Evolutionary conservation across 2,113 vertebrate genomes (phyloP).

Genomic region (Xiphophorus maculatus): DNA sequence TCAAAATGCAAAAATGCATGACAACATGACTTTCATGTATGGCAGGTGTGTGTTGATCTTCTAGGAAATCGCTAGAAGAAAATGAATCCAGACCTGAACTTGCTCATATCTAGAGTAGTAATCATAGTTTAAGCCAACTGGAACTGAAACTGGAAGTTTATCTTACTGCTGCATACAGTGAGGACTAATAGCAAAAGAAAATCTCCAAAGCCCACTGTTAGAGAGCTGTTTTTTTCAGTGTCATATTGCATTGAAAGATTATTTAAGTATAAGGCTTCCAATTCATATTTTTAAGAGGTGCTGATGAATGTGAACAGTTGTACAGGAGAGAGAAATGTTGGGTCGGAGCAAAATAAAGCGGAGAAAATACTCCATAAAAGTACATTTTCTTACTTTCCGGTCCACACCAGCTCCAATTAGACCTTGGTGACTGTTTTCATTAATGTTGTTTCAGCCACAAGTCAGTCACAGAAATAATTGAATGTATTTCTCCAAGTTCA

Average conservation of each 20-base stretch:
- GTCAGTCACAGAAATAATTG: background rate
- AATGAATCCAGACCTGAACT: no score
- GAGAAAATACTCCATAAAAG: background rate
- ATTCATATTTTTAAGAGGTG: background rate
- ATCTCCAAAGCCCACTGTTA: background rate
- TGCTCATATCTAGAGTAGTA: no score
- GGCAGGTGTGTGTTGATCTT: no score
- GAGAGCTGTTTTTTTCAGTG: background rate
- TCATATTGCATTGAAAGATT: background rate
- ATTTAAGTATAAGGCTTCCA: background rate
- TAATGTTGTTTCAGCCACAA: background rate
- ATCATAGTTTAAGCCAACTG: no score
- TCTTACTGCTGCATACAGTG: background rate
- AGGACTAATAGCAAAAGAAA: background rate
- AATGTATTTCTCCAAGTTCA: conserved; percentile 3
- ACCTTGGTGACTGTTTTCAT: background rate
- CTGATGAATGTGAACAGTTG: background rate
- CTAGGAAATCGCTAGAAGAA: no score
- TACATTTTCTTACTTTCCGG: background rate
- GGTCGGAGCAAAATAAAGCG: background rate
- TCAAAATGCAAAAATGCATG: background rate
- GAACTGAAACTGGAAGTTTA: background rate
- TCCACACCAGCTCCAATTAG: background rate
- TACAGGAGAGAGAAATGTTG: background rate
- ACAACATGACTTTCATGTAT: background rate